phyloP scores from a whole-genome alignment of 2,797 vertebrate genomes.

The Rhincodon typus region DNA sequence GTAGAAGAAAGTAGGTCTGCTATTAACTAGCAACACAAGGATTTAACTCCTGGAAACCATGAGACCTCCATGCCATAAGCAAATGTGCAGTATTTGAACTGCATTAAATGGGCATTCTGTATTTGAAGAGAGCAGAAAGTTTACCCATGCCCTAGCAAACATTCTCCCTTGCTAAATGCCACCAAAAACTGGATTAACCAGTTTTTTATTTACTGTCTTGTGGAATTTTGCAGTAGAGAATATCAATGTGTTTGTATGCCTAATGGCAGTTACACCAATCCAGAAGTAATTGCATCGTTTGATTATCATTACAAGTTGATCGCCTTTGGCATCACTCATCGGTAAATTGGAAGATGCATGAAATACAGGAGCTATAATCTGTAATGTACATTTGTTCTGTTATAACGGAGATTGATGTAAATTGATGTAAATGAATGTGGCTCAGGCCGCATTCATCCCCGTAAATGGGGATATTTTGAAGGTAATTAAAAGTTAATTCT shows the following conservation, averaged over 20 bases:
- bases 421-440: background rate
- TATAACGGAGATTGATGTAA: background rate
- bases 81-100: too few relatives aligned
- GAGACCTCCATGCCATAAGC: too few relatives aligned
- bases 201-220: background rate
- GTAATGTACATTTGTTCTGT: background rate
- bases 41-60: too few relatives aligned
- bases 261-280: background rate
- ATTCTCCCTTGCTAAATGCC: background rate
- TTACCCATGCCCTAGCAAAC: background rate
- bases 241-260: background rate
- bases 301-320: background rate
- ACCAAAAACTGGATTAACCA: background rate
- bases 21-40: too few relatives aligned
- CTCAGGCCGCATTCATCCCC: background rate
- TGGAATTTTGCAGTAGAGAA: background rate
- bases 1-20: too few relatives aligned
- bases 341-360: background rate
- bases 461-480: background rate
- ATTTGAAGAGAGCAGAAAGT: background rate
- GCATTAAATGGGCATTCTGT: too few relatives aligned
- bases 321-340: background rate
- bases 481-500: background rate
- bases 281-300: background rate
- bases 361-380: background rate